Evolutionary conservation across 2,113 vertebrate species (phyloP), one percentile per base, ranked within the genome.

Genomic region (Platichthys stellatus): DNA sequence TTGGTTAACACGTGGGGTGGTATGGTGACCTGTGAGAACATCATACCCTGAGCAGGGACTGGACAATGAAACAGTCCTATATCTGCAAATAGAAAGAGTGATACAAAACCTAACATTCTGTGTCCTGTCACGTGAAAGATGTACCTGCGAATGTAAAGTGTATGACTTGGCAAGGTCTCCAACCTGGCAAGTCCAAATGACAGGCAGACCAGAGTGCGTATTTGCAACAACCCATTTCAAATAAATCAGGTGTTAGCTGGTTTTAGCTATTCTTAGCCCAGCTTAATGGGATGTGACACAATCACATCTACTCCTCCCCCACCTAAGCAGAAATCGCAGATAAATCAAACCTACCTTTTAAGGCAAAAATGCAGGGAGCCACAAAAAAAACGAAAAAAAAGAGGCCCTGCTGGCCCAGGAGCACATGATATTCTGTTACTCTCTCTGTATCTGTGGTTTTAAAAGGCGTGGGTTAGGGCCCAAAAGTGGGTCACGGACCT

Each of bases 271-370:
- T 90, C 81, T 89, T 85, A 87, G 81, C 78, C 63, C 9, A 12
- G 73, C 83, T 74, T 78, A 49, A 85, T 67, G 56, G 75, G 63
- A 72, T 82, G 75, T 70, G 81, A 90, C 85, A 85, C 78, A 76
- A 78, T 85, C 83, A 78, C 75, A 76, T 84, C 82, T 75, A 76
- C 82, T 76, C 72, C 79, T 63, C 84, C 85, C 82, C 70, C 81
- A 69, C 70, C 6, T 1, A 66, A 63, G 82, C 66, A 74, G 61
- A 75, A 69, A 82, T 76, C 47, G 71, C 66, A 78, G 81, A 87
- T 86, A 88, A 86, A 87, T 87, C 84, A 85, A 89, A 85, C 69
- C 66, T 70, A 78, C 87, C 86, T 88, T 90, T 87, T 82, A 90
- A 83, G 84, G 87, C 78, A 86, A 72, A 85, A 89, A 82, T 2